Evolutionary conservation across 2,888 invertebrate species (phyloP).

Genomic region (Acrobeloides nanus): DNA sequence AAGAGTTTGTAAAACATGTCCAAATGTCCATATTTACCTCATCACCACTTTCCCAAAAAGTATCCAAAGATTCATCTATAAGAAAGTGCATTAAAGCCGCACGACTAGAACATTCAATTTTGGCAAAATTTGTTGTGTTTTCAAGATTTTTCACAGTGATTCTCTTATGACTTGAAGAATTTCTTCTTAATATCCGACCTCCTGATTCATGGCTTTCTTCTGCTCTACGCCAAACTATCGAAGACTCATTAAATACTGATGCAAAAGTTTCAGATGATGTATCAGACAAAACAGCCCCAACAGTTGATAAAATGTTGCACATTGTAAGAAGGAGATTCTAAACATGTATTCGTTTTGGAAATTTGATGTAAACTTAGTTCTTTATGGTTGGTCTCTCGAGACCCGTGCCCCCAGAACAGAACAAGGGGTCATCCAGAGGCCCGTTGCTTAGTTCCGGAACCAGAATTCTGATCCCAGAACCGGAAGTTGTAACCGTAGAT

Average conservation of each 20-base stretch:
- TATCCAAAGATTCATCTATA: conserved; percentile 87
- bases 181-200: too few species aligned
- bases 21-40: conserved; percentile 11
- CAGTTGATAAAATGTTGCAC: conserved; percentile 47
- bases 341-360: too few species aligned
- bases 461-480: too few species aligned
- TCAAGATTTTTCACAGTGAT: conserved; percentile 42
- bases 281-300: conserved; percentile 47
- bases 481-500: too few species aligned
- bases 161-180: conserved; percentile 5
- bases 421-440: too few species aligned
- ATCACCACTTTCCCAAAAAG: conserved; percentile 83
- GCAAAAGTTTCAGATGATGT: conserved; percentile 12
- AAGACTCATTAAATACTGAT: conserved; percentile 11
- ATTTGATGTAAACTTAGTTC: too few species aligned
- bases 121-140: conserved; percentile 70
- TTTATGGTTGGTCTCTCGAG: conserved; percentile 1
- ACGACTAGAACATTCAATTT: conserved; percentile 81
- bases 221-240: too few species aligned
- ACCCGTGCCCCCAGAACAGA: background rate
- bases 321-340: conserved; percentile 45
- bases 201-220: too few species aligned
- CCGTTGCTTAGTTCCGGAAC: too few species aligned
- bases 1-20: conserved; percentile 2
- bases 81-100: conserved; percentile 87